These are phyloP conservation scores for Tipula lateralis DNA, from an alignment of 2,888 invertebrate species.

Conservation along the genomic window DNA sequence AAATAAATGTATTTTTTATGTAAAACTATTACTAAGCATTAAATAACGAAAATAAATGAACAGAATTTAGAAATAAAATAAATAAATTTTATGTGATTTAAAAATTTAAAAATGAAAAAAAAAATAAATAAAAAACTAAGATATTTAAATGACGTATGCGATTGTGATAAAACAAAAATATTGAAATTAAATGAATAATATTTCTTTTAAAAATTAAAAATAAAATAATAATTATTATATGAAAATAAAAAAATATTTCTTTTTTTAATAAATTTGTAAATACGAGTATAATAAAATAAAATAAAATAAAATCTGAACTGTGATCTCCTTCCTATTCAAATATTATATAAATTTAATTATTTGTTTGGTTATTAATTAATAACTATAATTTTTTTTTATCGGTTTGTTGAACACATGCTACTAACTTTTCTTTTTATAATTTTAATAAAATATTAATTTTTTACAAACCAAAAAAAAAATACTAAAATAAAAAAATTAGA, in stretches of 20 bases:
- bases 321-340: not conserved
- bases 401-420: not conserved
- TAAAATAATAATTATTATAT: not conserved
- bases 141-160: slow-evolving; percentile 24
- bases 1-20: slow-evolving; percentile 5
- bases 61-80: not conserved
- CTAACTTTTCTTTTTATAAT: not conserved
- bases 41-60: not conserved
- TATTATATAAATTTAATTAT: not conserved
- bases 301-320: not conserved
- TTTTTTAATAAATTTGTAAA: not conserved
- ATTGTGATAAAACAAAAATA: slow-evolving; percentile 7
- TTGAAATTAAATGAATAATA: not conserved
- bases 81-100: slow-evolving; percentile 7
- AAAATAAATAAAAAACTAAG: not conserved
- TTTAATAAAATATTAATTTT: not conserved
- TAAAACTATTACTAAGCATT: not conserved
- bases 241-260: not conserved
- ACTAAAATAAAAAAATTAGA: not conserved
- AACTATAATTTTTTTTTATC: not conserved
- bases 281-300: slow-evolving; percentile 2
- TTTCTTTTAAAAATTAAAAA: not conserved
- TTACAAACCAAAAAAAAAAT: not conserved
- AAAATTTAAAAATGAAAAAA: not conserved
- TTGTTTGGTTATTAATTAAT: not conserved